Evolutionary conservation across 2,888 invertebrate species (phyloP), one percentile per base, ranked within the genome.

Genomic region (Atherix ibis): DNA sequence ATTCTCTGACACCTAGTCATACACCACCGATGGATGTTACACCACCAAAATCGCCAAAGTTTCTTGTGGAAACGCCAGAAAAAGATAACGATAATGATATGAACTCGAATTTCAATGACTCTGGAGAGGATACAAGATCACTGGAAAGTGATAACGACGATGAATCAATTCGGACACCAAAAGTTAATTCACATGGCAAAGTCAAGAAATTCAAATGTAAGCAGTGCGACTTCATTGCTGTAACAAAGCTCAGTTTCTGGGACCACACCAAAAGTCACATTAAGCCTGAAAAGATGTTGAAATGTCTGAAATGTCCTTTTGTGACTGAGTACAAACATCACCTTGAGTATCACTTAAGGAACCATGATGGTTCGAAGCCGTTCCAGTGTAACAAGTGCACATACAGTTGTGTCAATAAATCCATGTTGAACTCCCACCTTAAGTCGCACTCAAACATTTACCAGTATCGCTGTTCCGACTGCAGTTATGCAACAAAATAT

Each of bases 321-420:
- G 92, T 95, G 4, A 99, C 98, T 0, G 95, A 97, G 56, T 89
- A 91, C 66, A 98, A 98, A 52, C 98, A 99, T 55, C 98, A 99
- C 48, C 64, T 97, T 39, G 95, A 97, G 55, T 99, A 97, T 51
- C 98, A 95, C 56, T 70, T 94, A 55, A 70, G 89, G 27, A 95
- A 95, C 56, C 98, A 98, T 60, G 72, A 79, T 48, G 91, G 92
- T 25, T 80, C 83, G 1, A 99, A 99, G 54, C 97, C 97, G 2
- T 95, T 85, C 66, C 83, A 84, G 55, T 97, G 95, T 59, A 71
- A 71, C 41, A 77, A 87, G 52, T 97, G 95, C 56, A 68, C 71
- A 13, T 91, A 91, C 51, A 72, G 77, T 0, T 95, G 94, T 54
- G 92, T 94, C n/a, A 95, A 92, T 64, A 92, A 94, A 57, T 95